Conservation (phyloP, 92 coral and sea anemone genomes). For the Palythoa heliodiscus region DNA sequence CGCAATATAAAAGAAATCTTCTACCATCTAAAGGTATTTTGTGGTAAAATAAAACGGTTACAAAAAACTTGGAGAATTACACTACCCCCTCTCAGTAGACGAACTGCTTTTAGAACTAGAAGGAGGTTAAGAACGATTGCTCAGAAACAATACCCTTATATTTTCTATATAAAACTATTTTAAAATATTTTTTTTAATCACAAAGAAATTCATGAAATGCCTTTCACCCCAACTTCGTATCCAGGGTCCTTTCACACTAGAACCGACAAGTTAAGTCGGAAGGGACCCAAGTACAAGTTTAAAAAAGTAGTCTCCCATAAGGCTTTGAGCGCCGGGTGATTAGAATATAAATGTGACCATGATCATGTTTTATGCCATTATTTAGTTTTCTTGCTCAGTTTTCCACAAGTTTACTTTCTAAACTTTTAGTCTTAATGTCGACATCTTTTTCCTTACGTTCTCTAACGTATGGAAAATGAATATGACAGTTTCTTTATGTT, state of each 20-base stretch:
- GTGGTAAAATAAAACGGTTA: too few species aligned
- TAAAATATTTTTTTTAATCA: background rate
- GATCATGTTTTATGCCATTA: background rate
- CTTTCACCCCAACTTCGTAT: background rate
- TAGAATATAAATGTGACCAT: background rate
- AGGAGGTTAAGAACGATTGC: background rate
- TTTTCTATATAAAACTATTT: background rate
- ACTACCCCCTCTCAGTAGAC: background rate
- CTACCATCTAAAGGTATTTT: too few species aligned
- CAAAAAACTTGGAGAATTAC: background rate
- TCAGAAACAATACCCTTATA: too few species aligned
- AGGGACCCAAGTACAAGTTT: background rate
- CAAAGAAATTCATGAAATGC: background rate
- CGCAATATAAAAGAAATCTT: too few species aligned
- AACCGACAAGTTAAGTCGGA: background rate
- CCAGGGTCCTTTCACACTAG: background rate
- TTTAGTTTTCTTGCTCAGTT: constrained; percentile 1
- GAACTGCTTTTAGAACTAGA: too few species aligned
- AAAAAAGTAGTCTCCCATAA: constrained; percentile 1
- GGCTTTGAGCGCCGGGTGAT: constrained; percentile 26
- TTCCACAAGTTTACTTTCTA: constrained; percentile 26
- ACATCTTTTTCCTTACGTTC: background rate
- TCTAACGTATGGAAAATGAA: background rate
- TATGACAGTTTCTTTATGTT: background rate
- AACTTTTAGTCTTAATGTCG: constrained; percentile 14